These are phyloP conservation scores for Aethes cnicana DNA, from an alignment of 2,888 invertebrate species.

Conservation along the genomic window DNA sequence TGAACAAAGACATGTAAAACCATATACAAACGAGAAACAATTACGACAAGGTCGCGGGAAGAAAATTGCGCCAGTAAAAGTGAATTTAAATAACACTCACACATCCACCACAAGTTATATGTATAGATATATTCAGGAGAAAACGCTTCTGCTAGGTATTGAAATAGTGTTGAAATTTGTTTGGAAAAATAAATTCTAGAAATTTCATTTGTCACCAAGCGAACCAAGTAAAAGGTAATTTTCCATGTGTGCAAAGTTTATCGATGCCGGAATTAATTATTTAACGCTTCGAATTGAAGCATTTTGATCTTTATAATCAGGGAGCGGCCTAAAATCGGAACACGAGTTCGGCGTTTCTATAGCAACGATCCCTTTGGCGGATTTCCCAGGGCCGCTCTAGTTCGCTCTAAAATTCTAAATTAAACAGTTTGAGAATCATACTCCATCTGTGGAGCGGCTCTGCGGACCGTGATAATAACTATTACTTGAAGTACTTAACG, in stretches of 20 bases:
- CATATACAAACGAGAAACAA: conserved; percentile 30
- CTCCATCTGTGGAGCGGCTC: conserved; percentile 3
- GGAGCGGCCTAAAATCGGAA: conserved; percentile 64
- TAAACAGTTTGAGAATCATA: conserved; percentile 41
- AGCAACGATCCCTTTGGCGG: conserved; percentile 66
- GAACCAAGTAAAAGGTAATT: conserved; percentile 7
- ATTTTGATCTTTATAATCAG: conserved; percentile 66
- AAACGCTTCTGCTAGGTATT: neutral
- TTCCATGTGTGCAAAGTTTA: conserved; percentile 17
- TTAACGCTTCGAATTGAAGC: conserved; percentile 46
- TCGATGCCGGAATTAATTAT: conserved; percentile 29
- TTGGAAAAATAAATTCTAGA: neutral
- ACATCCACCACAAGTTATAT: neutral
- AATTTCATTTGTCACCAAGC: conserved; percentile 10
- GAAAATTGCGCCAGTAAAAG: conserved; percentile 29
- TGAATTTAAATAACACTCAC: conserved; percentile 15
- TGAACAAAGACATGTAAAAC: conserved; percentile 33
- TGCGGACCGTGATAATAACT: conserved; percentile 10
- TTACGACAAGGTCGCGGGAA: conserved; percentile 31
- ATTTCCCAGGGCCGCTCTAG: conserved; percentile 46
- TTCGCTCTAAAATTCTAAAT: conserved; percentile 50
- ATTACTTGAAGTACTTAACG: too few relatives aligned
- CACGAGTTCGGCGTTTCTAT: conserved; percentile 57
- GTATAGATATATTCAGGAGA: conserved; percentile 2
- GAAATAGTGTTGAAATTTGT: neutral